Evolutionary conservation across 2,113 vertebrate genomes (phyloP).

Genomic region (Gopherus evgoodei): DNA sequence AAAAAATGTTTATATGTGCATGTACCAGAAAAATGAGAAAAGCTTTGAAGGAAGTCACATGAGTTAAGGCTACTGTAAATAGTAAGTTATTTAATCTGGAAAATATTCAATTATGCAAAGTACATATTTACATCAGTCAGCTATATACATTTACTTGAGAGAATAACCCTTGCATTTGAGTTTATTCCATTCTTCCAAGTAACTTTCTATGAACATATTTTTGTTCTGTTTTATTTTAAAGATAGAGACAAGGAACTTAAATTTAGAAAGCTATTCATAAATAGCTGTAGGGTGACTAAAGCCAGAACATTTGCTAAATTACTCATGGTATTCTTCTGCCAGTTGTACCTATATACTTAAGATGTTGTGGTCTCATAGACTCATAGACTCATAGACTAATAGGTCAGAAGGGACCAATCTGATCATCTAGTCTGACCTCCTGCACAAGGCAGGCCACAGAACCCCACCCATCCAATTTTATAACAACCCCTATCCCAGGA

Average conservation of each 20-base stretch:
- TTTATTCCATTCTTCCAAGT: background rate
- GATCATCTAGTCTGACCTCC: no score
- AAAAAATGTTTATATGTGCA: background rate
- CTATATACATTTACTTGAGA: background rate
- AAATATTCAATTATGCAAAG: background rate
- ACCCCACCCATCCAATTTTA: no score
- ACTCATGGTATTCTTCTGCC: background rate
- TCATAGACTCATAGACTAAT: no score
- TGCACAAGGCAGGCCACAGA: no score
- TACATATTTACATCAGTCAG: fast-evolving
- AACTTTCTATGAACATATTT: background rate
- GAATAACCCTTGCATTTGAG: background rate
- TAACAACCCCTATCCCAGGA: no score
- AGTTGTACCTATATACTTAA: background rate
- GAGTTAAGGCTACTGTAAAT: background rate
- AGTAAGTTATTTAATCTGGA: background rate
- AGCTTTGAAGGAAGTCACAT: background rate
- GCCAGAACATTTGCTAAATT: background rate
- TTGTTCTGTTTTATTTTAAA: background rate
- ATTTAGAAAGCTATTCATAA: background rate
- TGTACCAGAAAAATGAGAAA: background rate
- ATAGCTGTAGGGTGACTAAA: background rate
- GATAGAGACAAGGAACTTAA: background rate
- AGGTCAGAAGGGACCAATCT: no score
- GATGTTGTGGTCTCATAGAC: background rate